Evolutionary conservation across 2,113 vertebrate species (phyloP), one percentile per base, ranked within the genome.

Genomic region (Halichoeres trimaculatus): DNA sequence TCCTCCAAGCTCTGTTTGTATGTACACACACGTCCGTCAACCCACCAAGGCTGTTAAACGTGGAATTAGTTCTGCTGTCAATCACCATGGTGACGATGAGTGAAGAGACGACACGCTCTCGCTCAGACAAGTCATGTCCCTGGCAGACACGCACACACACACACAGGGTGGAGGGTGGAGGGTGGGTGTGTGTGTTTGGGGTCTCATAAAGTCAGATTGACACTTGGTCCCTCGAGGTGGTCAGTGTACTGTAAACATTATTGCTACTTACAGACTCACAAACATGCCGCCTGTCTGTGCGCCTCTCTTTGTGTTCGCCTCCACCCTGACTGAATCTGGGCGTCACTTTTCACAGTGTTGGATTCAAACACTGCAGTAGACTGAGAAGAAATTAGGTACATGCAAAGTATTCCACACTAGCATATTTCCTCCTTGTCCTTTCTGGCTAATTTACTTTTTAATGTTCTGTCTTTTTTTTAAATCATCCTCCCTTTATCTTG

Each of bases 1-100:
- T 71, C 41, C 41, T 43, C 17, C 56, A 17, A 67, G 66, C 69
- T 40, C 13, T 35, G 47, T 59, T 24, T 83, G 26, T 76, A 50
- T 41, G 38, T 1, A 26, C 40, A 43, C 64, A 36, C 72, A 22
- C 24, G 24, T 66, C 61, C 13, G 65, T 75, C 74, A 73, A 40
- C 64, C 54, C 56, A 61, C 41, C 0, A 12, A 70, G 73, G 55
- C 50, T 77, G 82, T 78, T 80, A 76, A 84, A 85, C 26, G 22
- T 41, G 54, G 66, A 81, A 87, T 91, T 88, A 77, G 86, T 84
- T 81, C 63, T 54, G 78, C 84, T 81, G 88, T 89, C 90, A 81
- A 80, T 90, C 86, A 78, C 78, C 65, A 72, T 63, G 65, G 73
- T 16, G 67, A 83, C 40, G 4, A 43, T 10, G 70, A 78, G 62